Evolutionary conservation across 2,888 invertebrate species (phyloP), one percentile per base, ranked within the genome.

Genomic region (Monoplex corrugatus): DNA sequence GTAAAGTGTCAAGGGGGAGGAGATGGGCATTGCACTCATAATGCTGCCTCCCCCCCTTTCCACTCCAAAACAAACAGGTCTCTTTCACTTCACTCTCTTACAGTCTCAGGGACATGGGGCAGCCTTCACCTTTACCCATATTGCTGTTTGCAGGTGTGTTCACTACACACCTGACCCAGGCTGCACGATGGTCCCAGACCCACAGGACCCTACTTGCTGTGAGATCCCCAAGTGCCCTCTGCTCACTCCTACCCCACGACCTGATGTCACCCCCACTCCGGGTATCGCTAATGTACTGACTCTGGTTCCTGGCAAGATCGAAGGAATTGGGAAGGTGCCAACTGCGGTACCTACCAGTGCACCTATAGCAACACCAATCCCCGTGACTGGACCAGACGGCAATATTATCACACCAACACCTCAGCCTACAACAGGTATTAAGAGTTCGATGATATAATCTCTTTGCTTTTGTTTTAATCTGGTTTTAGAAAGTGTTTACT

Each of bases 151-250:
- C 85, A 92, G 92, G 90, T 93, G 93, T 78, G 90, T 91, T 16
- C 78, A 68, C n/a, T 93, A 92, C 89, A 89, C 80, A 10, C n/a
- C 86, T 19, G 89, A 92, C 28, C 92, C 92, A 1, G 89, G 91
- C 75, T 93, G 93, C 83, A 40, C 83, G 28, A 90, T 93, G 89
- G 91, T 92, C 13, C 92, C 91, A 2, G 92, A 92, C 87, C 91
- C 92, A 28, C 87, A 86, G n/a, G 93, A 93, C 87, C 93, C 93
- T 50, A 89, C 92, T 1, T 93, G 93, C 90, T 93, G 93, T 87
- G 90, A 91, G 90, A 90, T 92, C 80, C 93, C 93, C n/a, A 89
- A 92, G 68, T 93, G 93, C 87, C 84, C 86, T 0, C 72, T 90
- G 44, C 82, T 45, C 16, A 78, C 75, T 10, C 89, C 89, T 57